Base-by-base conservation (phyloP, 23 tunicate species). In the Corella eumyota region DNA sequence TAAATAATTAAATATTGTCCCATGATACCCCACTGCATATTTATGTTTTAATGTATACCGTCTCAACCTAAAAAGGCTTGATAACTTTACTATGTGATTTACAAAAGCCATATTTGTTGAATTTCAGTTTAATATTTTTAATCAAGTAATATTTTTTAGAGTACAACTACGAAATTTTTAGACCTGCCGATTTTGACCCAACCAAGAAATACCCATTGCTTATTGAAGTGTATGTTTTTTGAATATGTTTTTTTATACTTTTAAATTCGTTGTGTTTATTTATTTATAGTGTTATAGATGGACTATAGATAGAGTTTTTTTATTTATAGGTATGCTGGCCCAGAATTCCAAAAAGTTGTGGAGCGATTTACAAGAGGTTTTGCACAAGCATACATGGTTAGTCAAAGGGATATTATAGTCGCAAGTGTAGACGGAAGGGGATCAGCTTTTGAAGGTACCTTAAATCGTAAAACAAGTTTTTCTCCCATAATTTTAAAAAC, bases 361-460 rank as follows among this genome's bases (percentile, higher is more conserved):
- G 79, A 70, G 32, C 32, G 49, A 2, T 93, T 81, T 78, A 68
- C 66, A 24, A 67, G 50, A 24, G 83, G 94, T 11, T 93, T 93
- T 59, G 66, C 99, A 17, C 76, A 79, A 45, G 65, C 81, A 6
- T 80, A 93, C 65, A 77, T 93, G 90, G 90, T 80, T 49, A 79
- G 90, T 54, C 71, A 33, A 4, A 61, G 91, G n/a, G 79, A 93
- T 45, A 62, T 87, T 3, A 73, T 93, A 5, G 90, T 80, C 25
- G 94, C 75, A 4, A 77, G 90, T 49, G 95, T 93, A 13, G 99
- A 93, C 31, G 99, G 99, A 36, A 36, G 99, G 48, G 94, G 94
- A 6, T 84, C 95, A 3, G 99, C 99, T 33, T 93, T 52, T 56
- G 85, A 93, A 87, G 99, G 99, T 77, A 24, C 48, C 19, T 6